Percentiles rank a stretch among this genome's conserved stretches.
phyloP scores from a whole-genome alignment of 2,113 vertebrate species.

The Artemisiospiza belli region DNA sequence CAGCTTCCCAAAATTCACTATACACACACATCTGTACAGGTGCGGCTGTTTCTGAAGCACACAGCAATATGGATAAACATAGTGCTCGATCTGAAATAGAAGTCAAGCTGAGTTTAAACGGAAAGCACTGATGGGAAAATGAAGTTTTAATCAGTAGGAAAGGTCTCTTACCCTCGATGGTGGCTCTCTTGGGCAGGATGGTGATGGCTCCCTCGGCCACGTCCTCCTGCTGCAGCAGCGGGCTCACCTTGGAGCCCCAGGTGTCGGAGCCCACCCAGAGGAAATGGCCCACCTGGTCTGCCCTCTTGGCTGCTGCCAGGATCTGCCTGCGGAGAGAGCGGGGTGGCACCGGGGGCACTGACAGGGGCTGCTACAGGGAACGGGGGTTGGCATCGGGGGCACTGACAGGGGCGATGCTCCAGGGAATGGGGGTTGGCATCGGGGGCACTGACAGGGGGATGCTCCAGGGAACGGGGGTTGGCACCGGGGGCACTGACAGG shows the following conservation, averaged over 20 bases:
- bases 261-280: constrained; percentile 96
- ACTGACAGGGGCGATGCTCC: too few species aligned
- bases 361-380: too few species aligned
- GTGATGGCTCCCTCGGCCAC: constrained; percentile 91
- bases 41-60: not conserved
- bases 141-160: not conserved
- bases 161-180: constrained; percentile 80
- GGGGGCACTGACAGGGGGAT: not conserved
- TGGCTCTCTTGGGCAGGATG: constrained; percentile 91
- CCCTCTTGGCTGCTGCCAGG: constrained; percentile 90
- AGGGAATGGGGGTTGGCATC: not conserved
- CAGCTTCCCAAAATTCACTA: accelerated
- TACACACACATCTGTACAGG: accelerated
- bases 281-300: constrained; percentile 90
- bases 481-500: too few species aligned
- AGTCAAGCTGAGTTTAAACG: not conserved
- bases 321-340: constrained; percentile 80
- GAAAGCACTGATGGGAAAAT: not conserved
- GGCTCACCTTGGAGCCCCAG: constrained; percentile 93
- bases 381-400: too few species aligned
- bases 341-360: accelerated
- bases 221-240: constrained; percentile 87
- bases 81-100: not conserved
- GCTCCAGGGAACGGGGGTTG: too few species aligned
- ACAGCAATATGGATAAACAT: accelerated